Conservation (phyloP, 2,797 vertebrate genomes). For the Tinamus major region DNA sequence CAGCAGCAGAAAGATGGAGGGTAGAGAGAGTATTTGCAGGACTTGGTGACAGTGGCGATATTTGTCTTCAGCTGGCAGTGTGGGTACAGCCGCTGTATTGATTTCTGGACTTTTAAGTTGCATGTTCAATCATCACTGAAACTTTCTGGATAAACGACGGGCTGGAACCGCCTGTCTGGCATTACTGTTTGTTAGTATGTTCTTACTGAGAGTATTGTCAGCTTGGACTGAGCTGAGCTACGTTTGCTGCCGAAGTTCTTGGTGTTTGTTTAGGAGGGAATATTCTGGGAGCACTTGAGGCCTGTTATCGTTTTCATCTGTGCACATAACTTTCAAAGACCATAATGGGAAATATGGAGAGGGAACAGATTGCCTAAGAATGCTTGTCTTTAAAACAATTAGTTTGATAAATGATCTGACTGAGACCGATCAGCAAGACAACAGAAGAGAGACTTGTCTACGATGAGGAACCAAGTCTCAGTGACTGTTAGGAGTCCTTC, state of each 20-base stretch:
- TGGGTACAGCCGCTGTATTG: background rate
- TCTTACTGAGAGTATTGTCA: background rate
- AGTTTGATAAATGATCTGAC: conserved; percentile 51
- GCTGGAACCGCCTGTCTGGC: background rate
- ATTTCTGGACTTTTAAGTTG: background rate
- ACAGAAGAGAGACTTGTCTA: conserved; percentile 29
- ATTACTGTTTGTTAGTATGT: background rate
- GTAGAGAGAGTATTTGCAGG: background rate
- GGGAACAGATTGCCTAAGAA: conserved; percentile 74
- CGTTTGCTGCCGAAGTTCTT: conserved; percentile 2
- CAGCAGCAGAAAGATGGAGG: background rate
- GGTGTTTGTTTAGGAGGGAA: conserved; percentile 41
- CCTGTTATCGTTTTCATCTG: conserved; percentile 66
- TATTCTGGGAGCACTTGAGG: conserved; percentile 1
- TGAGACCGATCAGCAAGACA: conserved; percentile 35
- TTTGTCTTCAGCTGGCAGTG: background rate
- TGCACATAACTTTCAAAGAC: conserved; percentile 65
- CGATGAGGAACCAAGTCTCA: background rate
- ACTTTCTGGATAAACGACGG: background rate
- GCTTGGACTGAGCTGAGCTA: background rate
- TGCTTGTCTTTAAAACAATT: conserved; percentile 66
- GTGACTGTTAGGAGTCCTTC: background rate
- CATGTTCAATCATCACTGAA: background rate
- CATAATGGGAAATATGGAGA: conserved; percentile 50
- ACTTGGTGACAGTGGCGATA: background rate